phyloP scores from a whole-genome alignment of 2,888 invertebrate species.

The Spilarctia lutea region DNA sequence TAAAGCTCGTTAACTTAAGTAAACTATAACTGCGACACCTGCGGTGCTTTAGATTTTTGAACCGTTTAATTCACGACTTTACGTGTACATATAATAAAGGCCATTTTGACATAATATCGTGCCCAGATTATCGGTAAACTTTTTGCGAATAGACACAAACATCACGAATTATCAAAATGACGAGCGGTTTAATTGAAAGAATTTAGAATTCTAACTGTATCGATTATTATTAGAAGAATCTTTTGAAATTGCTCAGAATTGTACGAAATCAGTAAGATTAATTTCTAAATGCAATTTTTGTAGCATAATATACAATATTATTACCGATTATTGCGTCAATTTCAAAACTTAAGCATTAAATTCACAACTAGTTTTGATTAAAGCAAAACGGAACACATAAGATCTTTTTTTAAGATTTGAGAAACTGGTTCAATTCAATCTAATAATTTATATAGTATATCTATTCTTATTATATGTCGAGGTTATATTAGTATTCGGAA shows the following conservation, averaged over 20 bases:
- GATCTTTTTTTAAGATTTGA: neutral
- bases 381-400: neutral
- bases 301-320: neutral
- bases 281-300: constrained; percentile 5
- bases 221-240: constrained; percentile 29
- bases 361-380: neutral
- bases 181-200: constrained; percentile 64
- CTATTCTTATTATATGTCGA: neutral
- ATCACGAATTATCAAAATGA: constrained; percentile 74
- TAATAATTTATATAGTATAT: neutral
- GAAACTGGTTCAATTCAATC: neutral
- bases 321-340: neutral
- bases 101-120: constrained; percentile 17
- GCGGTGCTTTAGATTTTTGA: constrained; percentile 19
- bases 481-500: no score
- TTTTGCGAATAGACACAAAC: constrained; percentile 55
- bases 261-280: constrained; percentile 11
- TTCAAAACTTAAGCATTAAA: neutral
- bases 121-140: constrained; percentile 14
- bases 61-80: constrained; percentile 10
- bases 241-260: constrained; percentile 14
- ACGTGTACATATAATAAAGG: constrained; percentile 14
- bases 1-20: constrained; percentile 8
- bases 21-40: constrained; percentile 16
- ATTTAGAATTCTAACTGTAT: constrained; percentile 66